Conservation (phyloP, 2,797 vertebrate species). For the Chaenodraco wilsoni region DNA sequence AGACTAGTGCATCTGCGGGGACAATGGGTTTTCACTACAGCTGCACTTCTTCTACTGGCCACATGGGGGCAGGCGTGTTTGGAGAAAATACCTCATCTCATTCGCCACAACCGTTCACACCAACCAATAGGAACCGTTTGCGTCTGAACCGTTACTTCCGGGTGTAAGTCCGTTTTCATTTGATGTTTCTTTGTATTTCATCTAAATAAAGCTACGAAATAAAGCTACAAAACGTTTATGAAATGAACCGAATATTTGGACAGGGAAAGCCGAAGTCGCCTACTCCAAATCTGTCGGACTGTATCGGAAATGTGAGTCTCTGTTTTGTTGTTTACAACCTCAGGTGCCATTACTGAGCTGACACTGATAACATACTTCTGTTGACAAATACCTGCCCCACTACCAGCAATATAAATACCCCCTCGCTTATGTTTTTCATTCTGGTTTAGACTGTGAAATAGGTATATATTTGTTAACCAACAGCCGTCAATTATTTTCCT, state of each 20-base stretch:
- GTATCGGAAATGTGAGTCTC: slow-evolving; percentile 92
- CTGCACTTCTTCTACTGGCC: slow-evolving; percentile 29
- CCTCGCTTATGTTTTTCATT: not conserved
- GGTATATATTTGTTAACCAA: not conserved
- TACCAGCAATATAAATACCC: not conserved
- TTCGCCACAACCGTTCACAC: slow-evolving; percentile 56
- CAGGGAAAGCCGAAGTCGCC: slow-evolving; percentile 91
- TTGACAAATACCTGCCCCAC: not conserved
- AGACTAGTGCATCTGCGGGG: slow-evolving; percentile 34
- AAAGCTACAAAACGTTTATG: slow-evolving; percentile 18
- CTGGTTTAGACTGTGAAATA: not conserved
- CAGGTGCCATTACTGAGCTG: slow-evolving; percentile 39
- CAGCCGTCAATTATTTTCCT: not conserved
- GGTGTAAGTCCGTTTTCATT: slow-evolving; percentile 59
- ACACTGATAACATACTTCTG: not conserved
- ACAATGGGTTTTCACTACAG: slow-evolving; percentile 58
- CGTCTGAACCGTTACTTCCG: slow-evolving; percentile 68
- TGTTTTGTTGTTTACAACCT: slow-evolving; percentile 54
- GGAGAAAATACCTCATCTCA: slow-evolving; percentile 2
- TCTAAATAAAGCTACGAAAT: not conserved
- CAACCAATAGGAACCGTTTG: slow-evolving; percentile 58
- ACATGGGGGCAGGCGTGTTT: slow-evolving; percentile 15
- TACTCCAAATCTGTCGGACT: slow-evolving; percentile 93
- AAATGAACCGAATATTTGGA: slow-evolving; percentile 96
- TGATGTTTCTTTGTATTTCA: slow-evolving; percentile 43